Base-by-base conservation (phyloP, 1,140 invertebrate genomes). In the Drosophila asahinai region DNA sequence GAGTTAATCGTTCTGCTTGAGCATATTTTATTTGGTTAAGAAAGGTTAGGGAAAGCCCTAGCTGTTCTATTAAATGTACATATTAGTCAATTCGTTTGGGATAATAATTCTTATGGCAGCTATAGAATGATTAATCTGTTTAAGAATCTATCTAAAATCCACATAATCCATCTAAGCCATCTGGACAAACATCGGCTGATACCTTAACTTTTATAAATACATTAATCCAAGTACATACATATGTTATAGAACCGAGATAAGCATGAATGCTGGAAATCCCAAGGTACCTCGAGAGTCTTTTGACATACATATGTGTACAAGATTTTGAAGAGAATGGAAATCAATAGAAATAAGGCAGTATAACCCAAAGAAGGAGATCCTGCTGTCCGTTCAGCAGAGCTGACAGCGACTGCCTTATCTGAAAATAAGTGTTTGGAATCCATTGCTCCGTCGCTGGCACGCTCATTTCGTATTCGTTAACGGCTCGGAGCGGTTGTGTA, bases 381-480 rank as follows among this genome's bases (percentile, higher is more conserved):
- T 75, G 19, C 59, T 47, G 57, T 42, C n/a, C 30, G 70, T 43
- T 59, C 27, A 12, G 27, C n/a, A 30, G 36, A 42, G 19, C 57
- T 22, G 15, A 11, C 19, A 33, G 36, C 15, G 38, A 55, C 33
- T 9, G 62, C 47, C 55, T 77, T 70, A 78, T 78, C 75, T 78
- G 47, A 70, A 42, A 42, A 51, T 27, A 40, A 43, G 43, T 49
- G 74, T 47, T 76, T 49, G 27, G 27, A 48, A 33, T 77, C 49
- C 49, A 68, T 48, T 57, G 49, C 67, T 77, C 73, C 40, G 40
- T 15, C n/a, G 45, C 51, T 52, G 55, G 57, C 47, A 60, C 15
- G 57, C 65, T 81, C 81, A 89, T 80, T 90, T 79, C 86, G 78
- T 57, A 71, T 89, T 77, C 43, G 81, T 72, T 78, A 60, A 47